Evolutionary conservation across 2,113 vertebrate species (phyloP).

Genomic region (Formicarius rufipectus): DNA sequence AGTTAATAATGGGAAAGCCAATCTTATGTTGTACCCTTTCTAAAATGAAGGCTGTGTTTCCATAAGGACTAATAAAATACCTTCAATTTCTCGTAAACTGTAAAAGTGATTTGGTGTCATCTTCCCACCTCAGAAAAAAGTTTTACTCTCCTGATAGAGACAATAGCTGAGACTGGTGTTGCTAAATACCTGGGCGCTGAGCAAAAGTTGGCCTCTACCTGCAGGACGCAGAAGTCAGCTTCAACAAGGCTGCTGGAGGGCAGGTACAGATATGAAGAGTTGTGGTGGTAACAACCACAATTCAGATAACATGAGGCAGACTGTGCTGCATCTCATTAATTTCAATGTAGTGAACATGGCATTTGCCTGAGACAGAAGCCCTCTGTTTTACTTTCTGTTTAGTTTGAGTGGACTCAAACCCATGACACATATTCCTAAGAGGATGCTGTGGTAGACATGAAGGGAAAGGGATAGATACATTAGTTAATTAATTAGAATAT

Average conservation of each 20-base stretch:
- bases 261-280: neutral
- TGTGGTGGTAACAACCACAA: neutral
- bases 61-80: neutral
- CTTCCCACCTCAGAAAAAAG: neutral
- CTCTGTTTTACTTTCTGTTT: neutral
- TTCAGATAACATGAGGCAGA: accelerated
- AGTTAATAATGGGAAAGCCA: neutral
- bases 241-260: neutral
- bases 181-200: neutral
- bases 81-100: neutral
- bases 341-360: too few relatives aligned
- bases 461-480: neutral
- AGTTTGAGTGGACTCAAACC: neutral
- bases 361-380: neutral
- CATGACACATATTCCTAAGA: accelerated
- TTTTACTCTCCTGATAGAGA: neutral
- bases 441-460: too few relatives aligned
- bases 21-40: neutral
- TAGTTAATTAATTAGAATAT: neutral
- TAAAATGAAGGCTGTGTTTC: neutral
- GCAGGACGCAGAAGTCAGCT: neutral
- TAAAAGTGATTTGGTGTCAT: neutral
- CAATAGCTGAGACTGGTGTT: neutral
- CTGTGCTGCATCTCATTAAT: neutral
- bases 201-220: neutral